Base-by-base conservation (phyloP, 2,113 vertebrate genomes). In the Sebastes schlegelii region DNA sequence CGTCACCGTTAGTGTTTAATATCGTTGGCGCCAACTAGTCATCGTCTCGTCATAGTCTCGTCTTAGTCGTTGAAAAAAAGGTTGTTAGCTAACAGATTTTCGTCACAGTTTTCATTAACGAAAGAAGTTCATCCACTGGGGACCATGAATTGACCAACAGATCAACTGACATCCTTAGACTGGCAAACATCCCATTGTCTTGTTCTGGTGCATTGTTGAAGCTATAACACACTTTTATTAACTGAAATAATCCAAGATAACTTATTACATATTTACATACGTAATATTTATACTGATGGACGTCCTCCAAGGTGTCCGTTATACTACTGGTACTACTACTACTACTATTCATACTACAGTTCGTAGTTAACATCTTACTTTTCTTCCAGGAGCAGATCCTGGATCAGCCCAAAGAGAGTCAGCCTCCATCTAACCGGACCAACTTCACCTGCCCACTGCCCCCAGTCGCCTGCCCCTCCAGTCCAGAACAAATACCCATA, bases 361-460 rank as follows among this genome's bases (percentile, higher is more conserved):
- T 58, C n/a, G 23, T 58, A 9, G 2, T 6, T 23, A 64, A 34
- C 57, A 1, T 48, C 52, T 23, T 45, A 21, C 13, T 67, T 67
- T 34, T 71, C 21, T 42, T 19, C 46, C 64, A 79, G 92, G 88
- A 90, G 11, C 54, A 61, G 42, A 12, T 17, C 45, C 40, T 66
- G 13, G 85, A 89, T 67, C 64, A 46, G 26, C 52, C 55, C 46
- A 7, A 45, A 16, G 80, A 86, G 12, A 63, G 8, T 21, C 82
- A 13, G 42, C 7, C 60, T 65, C 34, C 63, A 45, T 19, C 75
- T 4, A 2, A 57, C 21, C 74, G 68, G 21, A 77, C n/a, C 71
- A 84, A 83, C 79, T 93, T 94, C 87, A 92, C 86, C 87, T 92
- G 79, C 61, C 90, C 84, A 0, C 80, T 91, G 52, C 89, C 86